Evolutionary conservation across 2,113 vertebrate genomes (phyloP).

Genomic region (Buteo buteo): DNA sequence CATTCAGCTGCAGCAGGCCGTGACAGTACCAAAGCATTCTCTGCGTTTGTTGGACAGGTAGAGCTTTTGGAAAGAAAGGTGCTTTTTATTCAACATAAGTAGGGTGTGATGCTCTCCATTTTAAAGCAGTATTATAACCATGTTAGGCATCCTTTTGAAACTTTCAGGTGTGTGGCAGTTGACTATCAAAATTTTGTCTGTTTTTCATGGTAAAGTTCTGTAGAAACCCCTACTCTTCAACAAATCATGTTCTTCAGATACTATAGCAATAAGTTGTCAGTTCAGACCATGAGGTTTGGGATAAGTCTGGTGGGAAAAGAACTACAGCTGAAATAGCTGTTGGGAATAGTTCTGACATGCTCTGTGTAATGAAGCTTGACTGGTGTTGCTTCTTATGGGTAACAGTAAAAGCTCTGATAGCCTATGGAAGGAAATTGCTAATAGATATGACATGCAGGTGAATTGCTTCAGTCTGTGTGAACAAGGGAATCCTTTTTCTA

Average conservation of each 20-base stretch:
- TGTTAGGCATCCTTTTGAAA: conserved; percentile 32
- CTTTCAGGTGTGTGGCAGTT: not conserved
- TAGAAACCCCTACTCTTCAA: not conserved
- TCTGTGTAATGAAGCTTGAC: not conserved
- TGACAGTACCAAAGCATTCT: conserved; percentile 99
- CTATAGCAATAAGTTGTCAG: not conserved
- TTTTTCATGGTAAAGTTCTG: not conserved
- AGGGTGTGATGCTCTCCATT: conserved; percentile 70
- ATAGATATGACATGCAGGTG: not conserved
- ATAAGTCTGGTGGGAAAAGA: not conserved
- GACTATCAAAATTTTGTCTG: not conserved
- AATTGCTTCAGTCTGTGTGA: not conserved
- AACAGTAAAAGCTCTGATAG: not conserved
- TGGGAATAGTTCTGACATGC: not conserved
- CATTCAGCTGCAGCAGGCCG: conserved; percentile 97
- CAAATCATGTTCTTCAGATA: not conserved
- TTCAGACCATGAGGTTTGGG: not conserved
- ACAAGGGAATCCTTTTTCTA: not conserved
- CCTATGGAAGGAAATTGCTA: not conserved
- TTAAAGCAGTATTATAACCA: conserved; percentile 62
- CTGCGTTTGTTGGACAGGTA: conserved; percentile 99
- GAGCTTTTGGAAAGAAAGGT: conserved; percentile 85
- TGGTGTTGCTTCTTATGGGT: not conserved
- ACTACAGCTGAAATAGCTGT: not conserved
- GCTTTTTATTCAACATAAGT: conserved; percentile 81